phyloP scores from a whole-genome alignment of 2,888 invertebrate species.

The Asteroscopus sphinx region DNA sequence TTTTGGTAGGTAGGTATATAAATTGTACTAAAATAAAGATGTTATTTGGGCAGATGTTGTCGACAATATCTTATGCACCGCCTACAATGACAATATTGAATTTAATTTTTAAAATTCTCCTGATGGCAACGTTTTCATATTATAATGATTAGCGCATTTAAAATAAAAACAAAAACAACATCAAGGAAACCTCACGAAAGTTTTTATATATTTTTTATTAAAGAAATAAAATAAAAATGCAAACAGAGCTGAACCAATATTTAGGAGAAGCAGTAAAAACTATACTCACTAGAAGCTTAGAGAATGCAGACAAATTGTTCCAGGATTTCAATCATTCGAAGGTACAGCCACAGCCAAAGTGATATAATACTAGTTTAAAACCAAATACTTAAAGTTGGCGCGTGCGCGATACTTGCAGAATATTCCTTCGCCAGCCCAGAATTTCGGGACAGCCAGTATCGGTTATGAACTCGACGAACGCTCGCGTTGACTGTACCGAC shows the following conservation, averaged over 20 bases:
- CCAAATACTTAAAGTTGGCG: constrained; percentile 47
- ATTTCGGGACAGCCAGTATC: constrained; percentile 50
- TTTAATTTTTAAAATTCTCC: too few relatives aligned
- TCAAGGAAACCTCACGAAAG: too few relatives aligned
- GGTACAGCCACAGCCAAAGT: constrained; percentile 5
- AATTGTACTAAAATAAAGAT: too few relatives aligned
- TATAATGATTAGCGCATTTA: too few relatives aligned
- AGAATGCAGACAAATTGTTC: constrained; percentile 12
- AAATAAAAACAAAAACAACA: too few relatives aligned
- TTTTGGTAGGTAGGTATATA: too few relatives aligned
- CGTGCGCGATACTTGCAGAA: constrained; percentile 58
- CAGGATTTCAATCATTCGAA: constrained; percentile 23
- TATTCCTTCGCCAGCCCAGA: constrained; percentile 25
- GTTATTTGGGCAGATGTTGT: too few relatives aligned
- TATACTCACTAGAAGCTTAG: constrained; percentile 19
- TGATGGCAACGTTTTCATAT: too few relatives aligned
- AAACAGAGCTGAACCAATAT: constrained; percentile 22
- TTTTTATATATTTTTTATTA: too few relatives aligned
- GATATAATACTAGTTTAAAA: constrained; percentile 20
- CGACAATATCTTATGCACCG: too few relatives aligned
- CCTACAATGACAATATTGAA: too few relatives aligned
- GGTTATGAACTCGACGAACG: constrained; percentile 23
- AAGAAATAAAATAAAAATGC: too few relatives aligned
- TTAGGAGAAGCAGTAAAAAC: constrained; percentile 18
- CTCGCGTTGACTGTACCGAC: constrained; percentile 32